These are phyloP conservation scores for Choloepus didactylus DNA, from an alignment of 2,797 vertebrate species.

Conservation along the genomic window DNA sequence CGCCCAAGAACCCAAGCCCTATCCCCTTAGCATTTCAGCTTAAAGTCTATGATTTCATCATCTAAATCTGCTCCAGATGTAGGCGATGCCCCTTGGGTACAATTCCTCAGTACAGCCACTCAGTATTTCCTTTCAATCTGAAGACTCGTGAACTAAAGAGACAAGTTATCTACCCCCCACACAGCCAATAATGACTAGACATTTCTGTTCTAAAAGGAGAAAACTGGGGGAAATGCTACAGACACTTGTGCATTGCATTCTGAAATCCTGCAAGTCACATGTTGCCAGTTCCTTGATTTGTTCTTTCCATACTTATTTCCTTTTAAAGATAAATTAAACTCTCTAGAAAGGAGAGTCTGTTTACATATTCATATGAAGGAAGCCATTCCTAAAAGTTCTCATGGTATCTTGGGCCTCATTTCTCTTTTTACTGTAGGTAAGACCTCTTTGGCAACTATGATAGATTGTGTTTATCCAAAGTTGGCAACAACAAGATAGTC, in stretches of 20 bases:
- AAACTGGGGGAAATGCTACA: fast-evolving
- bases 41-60: not conserved
- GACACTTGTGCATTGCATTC: not conserved
- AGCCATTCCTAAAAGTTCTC: not conserved
- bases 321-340: not conserved
- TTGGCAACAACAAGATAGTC: fast-evolving
- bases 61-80: too few relatives aligned
- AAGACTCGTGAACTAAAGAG: not conserved
- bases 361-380: not conserved
- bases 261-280: not conserved
- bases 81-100: not conserved
- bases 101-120: not conserved
- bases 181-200: not conserved
- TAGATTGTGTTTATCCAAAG: not conserved
- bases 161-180: not conserved
- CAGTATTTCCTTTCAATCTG: not conserved
- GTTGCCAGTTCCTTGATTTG: not conserved
- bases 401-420: fast-evolving
- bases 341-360: not conserved
- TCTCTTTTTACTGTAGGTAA: not conserved
- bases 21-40: too few relatives aligned
- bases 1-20: too few relatives aligned
- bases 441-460: not conserved
- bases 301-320: not conserved
- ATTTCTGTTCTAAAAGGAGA: fast-evolving